phyloP scores from a whole-genome alignment of 2,113 vertebrate genomes.

The Hassar affinis region DNA sequence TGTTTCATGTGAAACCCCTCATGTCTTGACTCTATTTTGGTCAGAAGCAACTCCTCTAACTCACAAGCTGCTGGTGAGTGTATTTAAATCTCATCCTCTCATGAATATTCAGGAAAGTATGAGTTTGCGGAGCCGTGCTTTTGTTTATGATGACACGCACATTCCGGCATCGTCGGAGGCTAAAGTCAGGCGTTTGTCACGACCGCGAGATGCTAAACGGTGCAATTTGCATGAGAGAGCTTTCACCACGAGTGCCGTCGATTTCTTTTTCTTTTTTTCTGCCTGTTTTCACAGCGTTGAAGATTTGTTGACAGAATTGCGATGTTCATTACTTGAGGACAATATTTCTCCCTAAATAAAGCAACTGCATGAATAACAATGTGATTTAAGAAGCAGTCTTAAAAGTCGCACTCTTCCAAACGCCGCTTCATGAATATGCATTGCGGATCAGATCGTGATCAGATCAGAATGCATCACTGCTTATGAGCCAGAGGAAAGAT shows the following conservation, averaged over 20 bases:
- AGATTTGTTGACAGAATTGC: slow-evolving; percentile 68
- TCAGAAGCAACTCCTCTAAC: slow-evolving; percentile 26
- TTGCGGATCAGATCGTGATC: not conserved
- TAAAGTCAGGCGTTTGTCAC: slow-evolving; percentile 68
- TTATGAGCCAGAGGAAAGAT: slow-evolving; percentile 35
- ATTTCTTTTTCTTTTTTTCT: slow-evolving; percentile 1
- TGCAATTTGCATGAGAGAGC: slow-evolving; percentile 61
- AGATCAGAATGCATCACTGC: slow-evolving; percentile 14
- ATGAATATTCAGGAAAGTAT: slow-evolving; percentile 66
- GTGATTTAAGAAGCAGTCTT: slow-evolving; percentile 1
- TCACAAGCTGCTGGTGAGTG: slow-evolving; percentile 47
- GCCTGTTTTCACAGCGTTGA: slow-evolving; percentile 60
- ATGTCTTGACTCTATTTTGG: not conserved
- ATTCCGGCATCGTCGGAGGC: slow-evolving; percentile 50
- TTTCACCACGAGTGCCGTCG: slow-evolving; percentile 54
- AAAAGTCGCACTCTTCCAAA: not conserved
- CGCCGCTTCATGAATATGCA: not conserved
- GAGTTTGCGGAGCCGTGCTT: slow-evolving; percentile 56
- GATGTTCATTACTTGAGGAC: slow-evolving; percentile 18
- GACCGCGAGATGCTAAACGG: slow-evolving; percentile 67
- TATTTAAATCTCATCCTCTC: slow-evolving; percentile 53
- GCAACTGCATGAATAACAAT: slow-evolving; percentile 15
- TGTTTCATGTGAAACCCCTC: too few species aligned
- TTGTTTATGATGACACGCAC: slow-evolving; percentile 68
- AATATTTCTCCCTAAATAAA: slow-evolving; percentile 39